A percentile compares a stretch with the other conserved stretches of the same genome.
Evolutionary conservation across 2,113 vertebrate species (phyloP).

Genomic region (Brachypteracias leptosomus): DNA sequence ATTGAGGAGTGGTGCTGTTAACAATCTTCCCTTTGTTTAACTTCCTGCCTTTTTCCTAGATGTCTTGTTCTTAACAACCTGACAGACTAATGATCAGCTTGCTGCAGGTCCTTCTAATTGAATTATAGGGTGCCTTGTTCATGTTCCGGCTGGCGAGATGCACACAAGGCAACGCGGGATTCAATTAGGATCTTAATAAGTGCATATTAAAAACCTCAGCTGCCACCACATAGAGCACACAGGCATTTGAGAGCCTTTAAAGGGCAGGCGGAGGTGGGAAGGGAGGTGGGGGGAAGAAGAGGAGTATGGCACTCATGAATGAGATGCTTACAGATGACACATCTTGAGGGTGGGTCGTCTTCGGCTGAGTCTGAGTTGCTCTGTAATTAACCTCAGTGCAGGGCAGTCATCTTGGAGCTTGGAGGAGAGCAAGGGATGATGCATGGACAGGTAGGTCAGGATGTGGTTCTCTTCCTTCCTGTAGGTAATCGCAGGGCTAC

Average conservation of each 20-base stretch:
- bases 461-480: background rate
- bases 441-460: background rate
- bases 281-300: background rate
- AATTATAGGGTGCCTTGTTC: constrained; percentile 73
- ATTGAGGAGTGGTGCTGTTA: background rate
- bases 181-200: constrained; percentile 73
- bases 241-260: constrained; percentile 39
- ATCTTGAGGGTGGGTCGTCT: background rate
- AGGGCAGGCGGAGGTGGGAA: constrained; percentile 29
- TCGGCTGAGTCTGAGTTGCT: background rate
- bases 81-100: constrained; percentile 70
- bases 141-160: constrained; percentile 61
- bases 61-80: constrained; percentile 57
- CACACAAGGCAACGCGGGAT: constrained; percentile 64
- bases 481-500: background rate
- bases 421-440: background rate
- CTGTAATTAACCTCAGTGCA: background rate
- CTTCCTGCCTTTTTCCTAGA: constrained; percentile 13
- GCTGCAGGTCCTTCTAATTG: constrained; percentile 68
- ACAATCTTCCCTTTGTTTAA: constrained; percentile 26
- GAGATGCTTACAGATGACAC: background rate
- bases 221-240: constrained; percentile 44
- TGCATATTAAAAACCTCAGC: constrained; percentile 57
- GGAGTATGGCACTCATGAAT: constrained; percentile 13
- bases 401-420: background rate